Percentiles rank a stretch among this genome's conserved stretches.
Conservation (phyloP, 2,113 vertebrate species). For the Cairina moschata region DNA sequence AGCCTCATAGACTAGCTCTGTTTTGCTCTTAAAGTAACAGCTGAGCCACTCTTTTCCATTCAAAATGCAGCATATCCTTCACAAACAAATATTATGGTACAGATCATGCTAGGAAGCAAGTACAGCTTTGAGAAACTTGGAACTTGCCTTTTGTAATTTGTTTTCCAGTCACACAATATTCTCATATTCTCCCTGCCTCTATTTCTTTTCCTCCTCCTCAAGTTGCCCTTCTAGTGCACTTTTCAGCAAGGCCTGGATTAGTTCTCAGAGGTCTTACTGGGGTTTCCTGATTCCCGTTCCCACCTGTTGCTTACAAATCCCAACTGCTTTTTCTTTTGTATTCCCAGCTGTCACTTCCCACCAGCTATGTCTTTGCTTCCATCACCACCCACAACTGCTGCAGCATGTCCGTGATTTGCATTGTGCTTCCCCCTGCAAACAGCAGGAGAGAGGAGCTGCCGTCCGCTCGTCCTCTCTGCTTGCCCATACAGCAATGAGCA, state of each 20-base stretch:
- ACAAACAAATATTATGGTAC: fast-evolving
- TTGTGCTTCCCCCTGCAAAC: not conserved
- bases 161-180: not conserved
- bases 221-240: not conserved
- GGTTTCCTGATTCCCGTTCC: not conserved
- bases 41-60: not conserved
- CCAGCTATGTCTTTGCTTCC: not conserved
- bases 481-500: not conserved
- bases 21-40: not conserved
- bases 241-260: not conserved
- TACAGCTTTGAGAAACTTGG: not conserved
- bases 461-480: not conserved
- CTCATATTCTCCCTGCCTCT: not conserved
- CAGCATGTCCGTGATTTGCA: not conserved
- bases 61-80: fast-evolving
- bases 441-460: not conserved
- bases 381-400: not conserved
- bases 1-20: not conserved
- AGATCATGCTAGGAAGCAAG: not conserved
- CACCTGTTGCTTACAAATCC: slow-evolving; percentile 24
- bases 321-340: not conserved
- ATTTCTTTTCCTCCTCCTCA: not conserved
- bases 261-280: not conserved
- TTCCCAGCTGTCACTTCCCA: slow-evolving; percentile 32
- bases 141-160: not conserved